phyloP scores from a whole-genome alignment of 2,113 vertebrate species.

The Acanthisitta chloris region DNA sequence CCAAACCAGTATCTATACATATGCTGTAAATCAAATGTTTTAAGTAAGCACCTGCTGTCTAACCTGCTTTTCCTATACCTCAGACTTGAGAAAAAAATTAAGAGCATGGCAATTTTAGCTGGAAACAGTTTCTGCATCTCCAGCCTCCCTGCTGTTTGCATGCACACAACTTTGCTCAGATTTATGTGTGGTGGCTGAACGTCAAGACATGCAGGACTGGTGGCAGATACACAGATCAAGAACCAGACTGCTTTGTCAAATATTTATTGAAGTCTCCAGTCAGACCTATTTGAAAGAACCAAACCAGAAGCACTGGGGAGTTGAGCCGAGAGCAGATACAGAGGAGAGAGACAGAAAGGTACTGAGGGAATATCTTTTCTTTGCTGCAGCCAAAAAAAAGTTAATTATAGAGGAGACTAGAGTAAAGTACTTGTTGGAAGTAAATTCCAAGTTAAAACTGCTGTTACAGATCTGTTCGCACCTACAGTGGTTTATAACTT shows the following conservation, averaged over 20 bases:
- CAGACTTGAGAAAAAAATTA: background rate
- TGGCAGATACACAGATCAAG: background rate
- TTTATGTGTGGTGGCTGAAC: background rate
- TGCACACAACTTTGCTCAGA: background rate
- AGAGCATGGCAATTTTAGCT: background rate
- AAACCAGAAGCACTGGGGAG: background rate
- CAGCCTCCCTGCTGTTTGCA: background rate
- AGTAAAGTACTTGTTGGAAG: slow-evolving; percentile 23
- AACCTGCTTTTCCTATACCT: background rate
- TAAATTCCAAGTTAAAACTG: slow-evolving; percentile 50
- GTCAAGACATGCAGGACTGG: fast-evolving
- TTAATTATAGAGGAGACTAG: slow-evolving; percentile 37
- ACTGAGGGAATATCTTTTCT: background rate
- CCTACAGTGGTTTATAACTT: slow-evolving; percentile 54
- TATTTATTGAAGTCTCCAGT: background rate
- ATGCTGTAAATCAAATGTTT: background rate
- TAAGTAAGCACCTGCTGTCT: background rate
- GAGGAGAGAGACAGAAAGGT: background rate
- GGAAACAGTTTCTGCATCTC: background rate
- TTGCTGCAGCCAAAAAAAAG: background rate
- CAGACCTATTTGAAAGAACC: background rate
- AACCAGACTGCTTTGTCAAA: background rate
- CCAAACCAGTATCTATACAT: background rate
- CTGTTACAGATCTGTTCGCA: slow-evolving; percentile 39
- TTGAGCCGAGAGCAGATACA: background rate